Evolutionary conservation across 2,113 vertebrate species (phyloP), one percentile per base, ranked within the genome.

Genomic region (Naja naja): DNA sequence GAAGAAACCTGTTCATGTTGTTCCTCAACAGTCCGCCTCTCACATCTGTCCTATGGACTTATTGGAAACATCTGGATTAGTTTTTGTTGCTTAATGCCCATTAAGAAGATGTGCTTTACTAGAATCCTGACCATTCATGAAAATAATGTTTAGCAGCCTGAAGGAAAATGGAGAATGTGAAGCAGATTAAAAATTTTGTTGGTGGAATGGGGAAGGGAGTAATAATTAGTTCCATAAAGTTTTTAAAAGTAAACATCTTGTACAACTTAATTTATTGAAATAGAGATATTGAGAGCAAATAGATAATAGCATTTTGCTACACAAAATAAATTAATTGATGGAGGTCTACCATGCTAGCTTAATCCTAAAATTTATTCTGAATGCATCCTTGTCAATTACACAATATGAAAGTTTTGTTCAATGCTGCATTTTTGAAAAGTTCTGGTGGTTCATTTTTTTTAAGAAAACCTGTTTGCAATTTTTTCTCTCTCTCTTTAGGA

Each of bases 61-160:
- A 92, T 88, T 92, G 34, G 49, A 87, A 94, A 92, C 90, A 92
- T 94, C 88, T 94, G 90, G 93, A 90, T 30, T 53, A 53, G 47
- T 56, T 89, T 64, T 89, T 64, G 54, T 93, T 93, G 54, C 89
- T 69, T 94, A 87, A 89, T 34, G 12, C 52, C 12, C 54, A 18
- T 25, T 7, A 54, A 39, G 39, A 45, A 86, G 74, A 14, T 56
- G 74, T 92, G 47, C 52, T n/a, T 93, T 54, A 16, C 54, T 89
- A 54, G 34, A 85, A 87, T 56, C 30, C 34, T 91, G 86, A 88
- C 53, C 49, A 64, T 6, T 91, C 20, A 27, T 85, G 45, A 89
- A 89, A 90, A 94, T 27, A 91, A 91, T 64, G 47, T 86, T 30
- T 43, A 90, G 69, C 43, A 60, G 39, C 54, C 52, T 34, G 43